Base-by-base conservation (phyloP, 1,140 invertebrate species). In the Apis cerana region DNA sequence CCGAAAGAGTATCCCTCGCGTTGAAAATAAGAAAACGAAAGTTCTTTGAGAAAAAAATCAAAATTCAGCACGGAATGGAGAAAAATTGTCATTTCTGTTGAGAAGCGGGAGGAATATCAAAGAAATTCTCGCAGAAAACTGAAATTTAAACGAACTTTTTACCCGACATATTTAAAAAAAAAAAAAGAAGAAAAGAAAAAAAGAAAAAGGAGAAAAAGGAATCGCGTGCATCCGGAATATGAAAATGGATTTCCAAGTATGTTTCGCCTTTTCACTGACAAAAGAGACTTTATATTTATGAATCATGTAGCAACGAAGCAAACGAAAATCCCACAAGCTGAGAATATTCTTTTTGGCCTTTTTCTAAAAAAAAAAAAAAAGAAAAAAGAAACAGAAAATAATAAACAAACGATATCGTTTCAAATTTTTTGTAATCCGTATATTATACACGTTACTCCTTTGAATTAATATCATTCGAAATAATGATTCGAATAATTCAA, bases 191-290 rank as follows among this genome's bases (percentile, higher is more conserved):
- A 27, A 27, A 27, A 27, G 27, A 33, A 33, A 33, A 33, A 33
- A 33, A 3, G 2, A 23, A 54, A 68, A 68, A 12, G 17, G 23
- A 17, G 4, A 54, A 68, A 68, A 48, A 19, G 11, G 9, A 33
- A n/a, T 62, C 10, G 10, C 48, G 43, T 70, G 33, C 48, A 48
- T 27, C 17, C 56, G 48, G 52, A 72, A 52, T 48, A 76, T 76
- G 75, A 54, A 76, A 76, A 76, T 65, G 19, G 61, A 76, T 74
- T 59, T 74, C 19, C 48, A 33, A 65, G 12, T 21, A 48, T 12
- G 56, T 72, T 72, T 33, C 50, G 64, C n/a, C n/a, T 27, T 75
- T 64, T 23, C 59, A 64, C 74, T 27, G 48, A 52, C 61, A 76
- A 65, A 65, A 65, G 59, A 12, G 13, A 65, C 27, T 33, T 52